Percentiles rank a stretch among this genome's conserved stretches.
Evolutionary conservation across 2,888 invertebrate species (phyloP).

Genomic region (Apomyelois bistriatella): DNA sequence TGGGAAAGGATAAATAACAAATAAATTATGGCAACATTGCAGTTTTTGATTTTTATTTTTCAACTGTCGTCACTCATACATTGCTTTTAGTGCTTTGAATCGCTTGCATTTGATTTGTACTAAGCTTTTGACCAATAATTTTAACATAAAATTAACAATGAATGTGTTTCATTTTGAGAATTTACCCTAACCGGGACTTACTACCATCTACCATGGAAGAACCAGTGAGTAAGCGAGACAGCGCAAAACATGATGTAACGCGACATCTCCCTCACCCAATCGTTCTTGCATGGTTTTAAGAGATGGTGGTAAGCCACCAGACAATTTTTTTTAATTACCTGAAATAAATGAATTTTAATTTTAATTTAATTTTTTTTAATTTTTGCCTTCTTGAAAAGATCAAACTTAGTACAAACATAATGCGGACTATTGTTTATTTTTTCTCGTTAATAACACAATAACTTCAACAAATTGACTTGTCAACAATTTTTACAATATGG

Average conservation of each 20-base stretch:
- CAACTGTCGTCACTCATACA: constrained; percentile 19
- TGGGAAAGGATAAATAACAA: background rate
- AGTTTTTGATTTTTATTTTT: constrained; percentile 15
- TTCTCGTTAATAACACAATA: constrained; percentile 17
- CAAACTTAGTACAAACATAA: constrained; percentile 27
- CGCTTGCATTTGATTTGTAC: constrained; percentile 18
- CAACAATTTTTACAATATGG: constrained; percentile 35
- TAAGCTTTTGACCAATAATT: constrained; percentile 14
- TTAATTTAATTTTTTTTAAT: too few relatives aligned
- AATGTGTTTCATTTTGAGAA: background rate
- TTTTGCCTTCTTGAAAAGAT: too few relatives aligned
- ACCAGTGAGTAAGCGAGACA: too few relatives aligned
- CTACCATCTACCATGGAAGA: constrained; percentile 7
- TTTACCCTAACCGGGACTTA: constrained; percentile 7
- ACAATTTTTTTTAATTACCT: too few relatives aligned
- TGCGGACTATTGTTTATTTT: constrained; percentile 16
- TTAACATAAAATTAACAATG: background rate
- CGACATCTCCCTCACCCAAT: too few relatives aligned
- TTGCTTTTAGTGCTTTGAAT: constrained; percentile 19
- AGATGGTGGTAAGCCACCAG: too few relatives aligned
- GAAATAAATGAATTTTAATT: too few relatives aligned
- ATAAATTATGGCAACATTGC: constrained; percentile 29
- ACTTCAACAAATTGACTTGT: constrained; percentile 24
- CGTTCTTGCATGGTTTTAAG: too few relatives aligned
- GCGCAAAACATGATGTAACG: too few relatives aligned